phyloP scores from a whole-genome alignment of 2,113 vertebrate species.

The Pao palembangensis region DNA sequence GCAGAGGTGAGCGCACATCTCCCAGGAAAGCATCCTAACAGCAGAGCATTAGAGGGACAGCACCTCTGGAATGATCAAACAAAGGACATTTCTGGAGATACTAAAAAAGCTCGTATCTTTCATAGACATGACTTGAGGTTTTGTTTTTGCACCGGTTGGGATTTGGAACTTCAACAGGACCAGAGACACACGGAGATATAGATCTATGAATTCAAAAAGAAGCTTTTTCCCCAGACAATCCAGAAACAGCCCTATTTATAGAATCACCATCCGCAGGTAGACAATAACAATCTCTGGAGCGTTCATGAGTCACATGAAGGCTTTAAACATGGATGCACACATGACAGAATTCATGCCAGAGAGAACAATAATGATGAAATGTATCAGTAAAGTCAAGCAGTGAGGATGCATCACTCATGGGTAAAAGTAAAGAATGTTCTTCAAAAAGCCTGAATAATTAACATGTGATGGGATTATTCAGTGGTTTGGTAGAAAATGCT shows the following conservation, averaged over 20 bases:
- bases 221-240: slow-evolving; percentile 11
- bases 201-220: slow-evolving; percentile 13
- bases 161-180: too few species aligned
- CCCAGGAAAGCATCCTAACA: slow-evolving; percentile 36
- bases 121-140: neutral
- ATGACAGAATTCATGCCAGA: slow-evolving; percentile 38
- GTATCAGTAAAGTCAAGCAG: slow-evolving; percentile 54
- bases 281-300: slow-evolving; percentile 39
- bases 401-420: slow-evolving; percentile 62
- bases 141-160: too few species aligned
- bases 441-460: slow-evolving; percentile 62
- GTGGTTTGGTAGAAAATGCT: slow-evolving; percentile 44
- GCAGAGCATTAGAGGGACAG: slow-evolving; percentile 30
- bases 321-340: slow-evolving; percentile 44
- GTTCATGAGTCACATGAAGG: slow-evolving; percentile 43
- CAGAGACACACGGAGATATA: too few species aligned
- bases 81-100: slow-evolving; percentile 19
- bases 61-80: slow-evolving; percentile 48
- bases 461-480: slow-evolving; percentile 65
- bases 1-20: slow-evolving; percentile 29
- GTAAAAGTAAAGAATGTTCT: slow-evolving; percentile 60
- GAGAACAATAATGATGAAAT: slow-evolving; percentile 58
- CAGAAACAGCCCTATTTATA: slow-evolving; percentile 44
- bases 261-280: slow-evolving; percentile 43
- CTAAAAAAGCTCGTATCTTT: slow-evolving; percentile 14